Conservation (phyloP, 2,113 vertebrate species). For the Pyrgilauda ruficollis region DNA sequence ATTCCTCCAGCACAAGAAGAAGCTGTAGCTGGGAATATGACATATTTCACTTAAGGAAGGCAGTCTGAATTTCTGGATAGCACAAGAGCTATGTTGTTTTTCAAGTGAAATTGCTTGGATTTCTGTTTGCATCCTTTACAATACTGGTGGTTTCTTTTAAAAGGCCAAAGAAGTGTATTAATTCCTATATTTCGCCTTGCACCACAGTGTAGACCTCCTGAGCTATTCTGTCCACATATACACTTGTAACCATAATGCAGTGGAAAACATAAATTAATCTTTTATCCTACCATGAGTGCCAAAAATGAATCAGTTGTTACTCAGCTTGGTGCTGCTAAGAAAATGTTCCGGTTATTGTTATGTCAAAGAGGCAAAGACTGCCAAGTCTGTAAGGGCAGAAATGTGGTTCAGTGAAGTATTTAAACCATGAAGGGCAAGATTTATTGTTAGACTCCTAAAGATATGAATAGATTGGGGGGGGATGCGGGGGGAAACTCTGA, state of each 20-base stretch:
- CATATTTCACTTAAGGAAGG: not conserved
- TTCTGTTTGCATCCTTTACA: not conserved
- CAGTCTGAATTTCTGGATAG: not conserved
- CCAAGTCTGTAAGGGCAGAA: constrained; percentile 29
- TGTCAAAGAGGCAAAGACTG: constrained; percentile 24
- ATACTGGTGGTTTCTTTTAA: not conserved
- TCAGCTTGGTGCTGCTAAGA: constrained; percentile 21
- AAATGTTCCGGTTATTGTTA: constrained; percentile 51
- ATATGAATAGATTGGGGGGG: not conserved
- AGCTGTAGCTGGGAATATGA: not conserved
- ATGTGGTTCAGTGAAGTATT: constrained; percentile 34
- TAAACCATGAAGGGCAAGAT: constrained; percentile 8
- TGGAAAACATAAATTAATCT: not conserved
- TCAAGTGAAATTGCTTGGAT: not conserved
- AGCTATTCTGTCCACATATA: not conserved
- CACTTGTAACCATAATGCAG: not conserved
- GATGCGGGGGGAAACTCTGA: not conserved
- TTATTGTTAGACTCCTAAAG: constrained; percentile 37
- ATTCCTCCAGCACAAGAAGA: not conserved
- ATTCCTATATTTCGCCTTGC: not conserved
- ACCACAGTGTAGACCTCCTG: not conserved
- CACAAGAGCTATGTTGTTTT: not conserved
- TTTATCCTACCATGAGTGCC: not conserved
- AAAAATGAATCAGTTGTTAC: constrained; percentile 48
- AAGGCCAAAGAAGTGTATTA: not conserved